Conservation (phyloP, 2,113 vertebrate species). For the Himantopus leucocephalus region DNA sequence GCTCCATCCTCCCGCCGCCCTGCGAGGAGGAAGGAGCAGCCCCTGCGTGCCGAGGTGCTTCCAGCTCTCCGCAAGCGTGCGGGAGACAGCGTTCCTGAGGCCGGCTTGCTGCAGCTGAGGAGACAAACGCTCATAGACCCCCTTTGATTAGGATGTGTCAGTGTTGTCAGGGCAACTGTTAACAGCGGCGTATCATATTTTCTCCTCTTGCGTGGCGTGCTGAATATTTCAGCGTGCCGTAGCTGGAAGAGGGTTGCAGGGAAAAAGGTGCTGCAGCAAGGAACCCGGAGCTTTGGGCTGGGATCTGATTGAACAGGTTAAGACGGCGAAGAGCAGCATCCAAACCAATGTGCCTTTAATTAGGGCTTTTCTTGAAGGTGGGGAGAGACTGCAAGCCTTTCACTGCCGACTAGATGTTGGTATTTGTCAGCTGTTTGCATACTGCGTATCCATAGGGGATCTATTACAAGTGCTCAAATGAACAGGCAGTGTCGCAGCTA, state of each 20-base stretch:
- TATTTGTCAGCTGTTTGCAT: conserved; percentile 76
- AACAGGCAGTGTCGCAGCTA: conserved; percentile 71
- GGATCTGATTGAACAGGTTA: conserved; percentile 54
- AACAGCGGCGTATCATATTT: conserved; percentile 76
- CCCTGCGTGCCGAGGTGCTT: neutral
- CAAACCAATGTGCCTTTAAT: conserved; percentile 61
- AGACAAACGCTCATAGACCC: conserved; percentile 39
- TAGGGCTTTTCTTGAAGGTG: conserved; percentile 66
- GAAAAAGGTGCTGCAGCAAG: conserved; percentile 45
- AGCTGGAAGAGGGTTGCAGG: conserved; percentile 41
- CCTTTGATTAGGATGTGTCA: conserved; percentile 71
- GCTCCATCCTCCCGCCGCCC: conserved; percentile 37
- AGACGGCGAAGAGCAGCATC: conserved; percentile 26
- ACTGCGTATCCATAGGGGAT: conserved; percentile 63
- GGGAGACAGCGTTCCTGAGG: conserved; percentile 57
- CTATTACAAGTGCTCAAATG: conserved; percentile 76
- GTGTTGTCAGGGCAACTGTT: conserved; percentile 87
- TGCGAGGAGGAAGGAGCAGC: conserved; percentile 56
- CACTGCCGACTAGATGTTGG: conserved; percentile 67
- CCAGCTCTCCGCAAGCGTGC: conserved; percentile 14
- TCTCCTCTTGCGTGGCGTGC: conserved; percentile 65
- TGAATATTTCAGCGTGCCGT: conserved; percentile 80
- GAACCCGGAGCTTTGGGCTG: conserved; percentile 34
- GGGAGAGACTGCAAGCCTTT: conserved; percentile 39
- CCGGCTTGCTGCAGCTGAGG: conserved; percentile 35